Percentiles rank a stretch among this genome's conserved stretches.
phyloP scores from a whole-genome alignment of 1,140 invertebrate species.

The Zaprionus africanus region DNA sequence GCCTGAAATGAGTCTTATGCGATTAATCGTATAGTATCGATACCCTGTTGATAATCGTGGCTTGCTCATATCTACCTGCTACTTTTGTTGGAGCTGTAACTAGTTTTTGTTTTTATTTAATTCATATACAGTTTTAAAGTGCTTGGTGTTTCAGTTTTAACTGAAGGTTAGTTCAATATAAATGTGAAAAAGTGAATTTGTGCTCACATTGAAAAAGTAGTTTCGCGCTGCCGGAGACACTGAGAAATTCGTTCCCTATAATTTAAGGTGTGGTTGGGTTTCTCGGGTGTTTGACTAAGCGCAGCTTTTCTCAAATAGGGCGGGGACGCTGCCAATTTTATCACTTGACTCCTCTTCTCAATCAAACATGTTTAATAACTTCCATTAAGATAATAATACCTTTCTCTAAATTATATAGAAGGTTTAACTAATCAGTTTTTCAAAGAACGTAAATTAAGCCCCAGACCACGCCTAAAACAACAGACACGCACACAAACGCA shows the following conservation, averaged over 20 bases:
- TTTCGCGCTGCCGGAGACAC: too few species aligned
- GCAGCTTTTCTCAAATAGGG: conserved; percentile 39
- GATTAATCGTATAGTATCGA: conserved; percentile 10
- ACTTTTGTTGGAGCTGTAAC: conserved; percentile 38
- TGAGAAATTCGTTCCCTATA: background rate
- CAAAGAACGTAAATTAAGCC: conserved; percentile 9
- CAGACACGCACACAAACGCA: conserved; percentile 30
- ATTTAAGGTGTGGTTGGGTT: conserved; percentile 74
- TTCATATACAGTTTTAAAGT: conserved; percentile 48
- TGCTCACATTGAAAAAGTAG: background rate
- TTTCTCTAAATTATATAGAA: background rate
- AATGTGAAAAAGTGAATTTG: background rate
- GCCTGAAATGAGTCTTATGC: conserved; percentile 7
- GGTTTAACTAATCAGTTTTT: conserved; percentile 15
- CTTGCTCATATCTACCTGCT: conserved; percentile 55
- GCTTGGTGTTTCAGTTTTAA: conserved; percentile 25
- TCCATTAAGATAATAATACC: background rate
- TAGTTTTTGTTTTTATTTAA: conserved; percentile 70
- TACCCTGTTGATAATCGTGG: conserved; percentile 49
- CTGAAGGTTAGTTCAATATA: conserved; percentile 10
- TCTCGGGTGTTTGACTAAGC: conserved; percentile 48
- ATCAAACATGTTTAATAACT: background rate
- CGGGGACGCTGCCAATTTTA: conserved; percentile 16
- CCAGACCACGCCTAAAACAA: conserved; percentile 63
- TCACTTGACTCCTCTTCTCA: background rate